phyloP scores from a whole-genome alignment of 2,888 invertebrate genomes.

The Himalopsyche japonica region DNA sequence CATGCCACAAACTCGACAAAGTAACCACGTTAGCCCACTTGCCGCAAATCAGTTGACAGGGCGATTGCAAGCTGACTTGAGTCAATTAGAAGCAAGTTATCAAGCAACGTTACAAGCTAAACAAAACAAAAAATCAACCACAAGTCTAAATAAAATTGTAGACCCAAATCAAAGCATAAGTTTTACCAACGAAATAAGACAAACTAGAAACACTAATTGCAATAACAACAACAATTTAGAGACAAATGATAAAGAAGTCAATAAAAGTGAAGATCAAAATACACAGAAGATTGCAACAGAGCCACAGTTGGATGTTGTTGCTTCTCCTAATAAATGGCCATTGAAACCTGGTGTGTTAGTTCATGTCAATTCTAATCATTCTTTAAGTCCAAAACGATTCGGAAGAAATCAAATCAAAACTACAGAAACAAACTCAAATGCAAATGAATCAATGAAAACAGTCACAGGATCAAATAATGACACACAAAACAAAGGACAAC shows the following conservation, averaged over 20 bases:
- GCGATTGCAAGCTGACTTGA: slow-evolving; percentile 36
- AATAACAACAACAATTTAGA: slow-evolving; percentile 31
- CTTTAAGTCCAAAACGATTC: slow-evolving; percentile 59
- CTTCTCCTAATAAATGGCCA: slow-evolving; percentile 76
- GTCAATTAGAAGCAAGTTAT: slow-evolving; percentile 38
- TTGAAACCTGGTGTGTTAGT: slow-evolving; percentile 85
- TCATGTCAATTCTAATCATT: slow-evolving; percentile 83
- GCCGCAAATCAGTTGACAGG: slow-evolving; percentile 15
- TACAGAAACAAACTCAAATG: slow-evolving; percentile 4
- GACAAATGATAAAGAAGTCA: slow-evolving; percentile 36
- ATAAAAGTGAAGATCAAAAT: slow-evolving; percentile 44
- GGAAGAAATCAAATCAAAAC: slow-evolving; percentile 45
- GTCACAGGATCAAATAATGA: slow-evolving; percentile 18
- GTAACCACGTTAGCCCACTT: slow-evolving; percentile 26
- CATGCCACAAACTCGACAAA: slow-evolving; percentile 20
- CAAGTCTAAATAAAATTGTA: slow-evolving; percentile 38
- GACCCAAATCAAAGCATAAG: slow-evolving; percentile 24
- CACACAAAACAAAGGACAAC: slow-evolving; percentile 39
- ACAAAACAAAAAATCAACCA: slow-evolving; percentile 26
- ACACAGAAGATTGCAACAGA: slow-evolving; percentile 44
- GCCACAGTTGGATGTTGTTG: slow-evolving; percentile 42
- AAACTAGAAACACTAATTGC: slow-evolving; percentile 44
- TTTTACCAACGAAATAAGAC: slow-evolving; percentile 40
- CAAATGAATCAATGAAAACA: neutral
- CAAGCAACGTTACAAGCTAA: slow-evolving; percentile 38